Evolutionary conservation across 2,888 invertebrate genomes (phyloP).

Genomic region (Drosophila longiperda): DNA sequence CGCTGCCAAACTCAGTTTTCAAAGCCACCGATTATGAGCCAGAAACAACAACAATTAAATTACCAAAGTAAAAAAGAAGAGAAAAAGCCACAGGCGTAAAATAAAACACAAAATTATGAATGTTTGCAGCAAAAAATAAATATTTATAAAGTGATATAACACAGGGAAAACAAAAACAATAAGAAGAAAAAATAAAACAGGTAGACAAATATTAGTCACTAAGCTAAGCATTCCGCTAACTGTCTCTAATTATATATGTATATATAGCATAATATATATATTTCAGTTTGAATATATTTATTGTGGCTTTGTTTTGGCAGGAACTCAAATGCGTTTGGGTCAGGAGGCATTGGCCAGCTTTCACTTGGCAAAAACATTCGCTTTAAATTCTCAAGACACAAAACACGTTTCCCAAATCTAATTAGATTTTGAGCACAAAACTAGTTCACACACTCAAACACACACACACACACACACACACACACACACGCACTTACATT

Average conservation of each 20-base stretch:
- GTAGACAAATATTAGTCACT: conserved; percentile 38
- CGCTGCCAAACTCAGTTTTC: conserved; percentile 60
- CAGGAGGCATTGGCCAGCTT: conserved; percentile 36
- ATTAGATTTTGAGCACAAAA: conserved; percentile 70
- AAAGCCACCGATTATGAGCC: conserved; percentile 61
- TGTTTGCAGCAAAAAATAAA: conserved; percentile 52
- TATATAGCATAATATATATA: background rate
- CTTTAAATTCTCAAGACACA: conserved; percentile 24
- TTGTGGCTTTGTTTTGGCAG: conserved; percentile 20
- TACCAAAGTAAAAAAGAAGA: conserved; percentile 46
- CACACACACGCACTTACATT: background rate
- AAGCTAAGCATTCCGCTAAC: background rate
- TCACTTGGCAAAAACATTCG: conserved; percentile 42
- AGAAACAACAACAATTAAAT: conserved; percentile 31
- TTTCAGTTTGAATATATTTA: background rate
- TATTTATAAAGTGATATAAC: conserved; percentile 68
- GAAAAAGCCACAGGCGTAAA: conserved; percentile 27
- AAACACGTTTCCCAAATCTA: conserved; percentile 63
- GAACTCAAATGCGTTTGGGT: conserved; percentile 11
- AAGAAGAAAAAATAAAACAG: background rate
- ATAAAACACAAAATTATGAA: conserved; percentile 22
- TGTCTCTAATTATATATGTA: background rate
- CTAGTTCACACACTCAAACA: conserved; percentile 61
- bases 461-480: background rate
- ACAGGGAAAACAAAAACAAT: background rate